Conservation (phyloP, 2,113 vertebrate species). For the Tringa solitaria region DNA sequence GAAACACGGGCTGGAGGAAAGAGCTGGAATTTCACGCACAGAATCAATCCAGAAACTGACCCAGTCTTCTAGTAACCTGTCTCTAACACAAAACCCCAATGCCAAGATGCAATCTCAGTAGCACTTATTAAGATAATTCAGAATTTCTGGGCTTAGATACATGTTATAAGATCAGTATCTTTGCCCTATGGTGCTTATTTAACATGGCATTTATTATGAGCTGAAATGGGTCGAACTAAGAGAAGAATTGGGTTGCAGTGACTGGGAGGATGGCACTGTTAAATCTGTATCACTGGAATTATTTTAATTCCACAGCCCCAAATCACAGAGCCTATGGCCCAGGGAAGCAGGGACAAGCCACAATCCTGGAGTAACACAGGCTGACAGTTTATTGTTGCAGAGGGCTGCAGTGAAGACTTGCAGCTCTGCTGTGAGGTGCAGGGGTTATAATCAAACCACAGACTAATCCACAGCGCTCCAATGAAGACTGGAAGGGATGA, state of each 20-base stretch:
- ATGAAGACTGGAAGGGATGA: neutral
- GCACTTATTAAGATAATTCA: neutral
- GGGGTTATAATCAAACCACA: neutral
- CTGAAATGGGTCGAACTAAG: neutral
- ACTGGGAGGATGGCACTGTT: neutral
- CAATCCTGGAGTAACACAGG: fast-evolving
- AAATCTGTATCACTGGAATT: neutral
- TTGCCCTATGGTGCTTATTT: neutral
- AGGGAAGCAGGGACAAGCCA: neutral
- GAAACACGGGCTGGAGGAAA: neutral
- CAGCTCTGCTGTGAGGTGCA: neutral
- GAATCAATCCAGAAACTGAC: neutral
- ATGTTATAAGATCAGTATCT: neutral
- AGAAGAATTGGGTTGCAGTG: neutral
- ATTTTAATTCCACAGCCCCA: neutral
- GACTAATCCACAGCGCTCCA: neutral
- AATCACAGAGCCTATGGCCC: neutral
- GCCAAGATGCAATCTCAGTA: neutral
- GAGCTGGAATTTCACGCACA: neutral
- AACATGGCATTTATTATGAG: neutral
- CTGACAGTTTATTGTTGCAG: too few species aligned
- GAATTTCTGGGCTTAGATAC: neutral
- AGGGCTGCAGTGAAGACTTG: neutral
- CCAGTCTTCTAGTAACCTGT: neutral
- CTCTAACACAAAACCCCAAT: neutral